These are phyloP conservation scores for Smutsia gigantea DNA, from an alignment of 2,797 vertebrate genomes.

Conservation along the genomic window DNA sequence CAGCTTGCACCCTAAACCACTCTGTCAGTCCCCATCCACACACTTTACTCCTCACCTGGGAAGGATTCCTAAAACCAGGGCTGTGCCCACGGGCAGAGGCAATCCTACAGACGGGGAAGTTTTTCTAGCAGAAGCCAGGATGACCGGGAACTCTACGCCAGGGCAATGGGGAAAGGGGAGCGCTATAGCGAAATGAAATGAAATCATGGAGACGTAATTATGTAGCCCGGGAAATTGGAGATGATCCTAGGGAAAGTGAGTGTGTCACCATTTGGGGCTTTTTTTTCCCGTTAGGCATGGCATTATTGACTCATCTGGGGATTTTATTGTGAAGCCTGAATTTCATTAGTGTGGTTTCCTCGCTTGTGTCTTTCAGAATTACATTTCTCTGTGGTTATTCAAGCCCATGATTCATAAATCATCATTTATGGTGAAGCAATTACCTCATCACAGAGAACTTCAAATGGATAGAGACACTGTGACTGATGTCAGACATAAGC, in stretches of 20 bases:
- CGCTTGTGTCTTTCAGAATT: neutral
- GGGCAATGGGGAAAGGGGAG: neutral
- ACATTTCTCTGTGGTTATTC: neutral
- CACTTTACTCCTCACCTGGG: fast-evolving
- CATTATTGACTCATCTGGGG: neutral
- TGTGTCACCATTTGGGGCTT: fast-evolving
- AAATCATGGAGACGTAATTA: neutral
- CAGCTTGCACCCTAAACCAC: no score
- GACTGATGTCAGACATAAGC: fast-evolving
- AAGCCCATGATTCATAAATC: neutral
- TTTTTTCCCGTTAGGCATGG: neutral
- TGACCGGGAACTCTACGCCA: fast-evolving
- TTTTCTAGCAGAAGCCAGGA: neutral
- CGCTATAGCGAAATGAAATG: fast-evolving
- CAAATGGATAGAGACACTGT: no score
- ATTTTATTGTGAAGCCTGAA: neutral
- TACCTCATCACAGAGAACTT: neutral
- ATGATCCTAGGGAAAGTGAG: neutral
- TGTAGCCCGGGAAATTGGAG: neutral
- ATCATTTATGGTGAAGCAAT: neutral
- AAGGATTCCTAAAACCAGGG: neutral
- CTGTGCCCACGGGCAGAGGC: fast-evolving
- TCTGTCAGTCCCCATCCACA: fast-evolving
- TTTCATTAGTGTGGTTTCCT: neutral
- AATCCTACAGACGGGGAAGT: fast-evolving